Percentiles rank a stretch among this genome's conserved stretches.
Evolutionary conservation across 2,888 invertebrate genomes (phyloP).

Genomic region (Pseudococcus longispinus): DNA sequence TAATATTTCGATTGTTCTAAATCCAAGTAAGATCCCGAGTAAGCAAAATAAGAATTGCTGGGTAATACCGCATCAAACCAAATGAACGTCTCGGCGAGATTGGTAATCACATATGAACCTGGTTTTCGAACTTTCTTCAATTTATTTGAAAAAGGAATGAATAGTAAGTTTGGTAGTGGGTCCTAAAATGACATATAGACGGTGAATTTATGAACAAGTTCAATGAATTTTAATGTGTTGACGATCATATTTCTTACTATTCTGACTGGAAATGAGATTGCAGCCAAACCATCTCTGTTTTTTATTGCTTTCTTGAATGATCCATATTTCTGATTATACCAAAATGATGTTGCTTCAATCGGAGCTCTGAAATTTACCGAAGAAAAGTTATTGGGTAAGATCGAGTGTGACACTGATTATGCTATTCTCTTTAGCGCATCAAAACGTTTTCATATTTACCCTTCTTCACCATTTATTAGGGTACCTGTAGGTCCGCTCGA

Average conservation of each 20-base stretch:
- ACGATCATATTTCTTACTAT: not conserved
- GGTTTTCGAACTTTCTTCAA: not conserved
- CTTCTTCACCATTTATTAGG: not conserved
- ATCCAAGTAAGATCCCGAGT: not conserved
- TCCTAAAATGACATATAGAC: not conserved
- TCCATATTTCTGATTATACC: not conserved
- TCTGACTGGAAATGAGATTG: not conserved
- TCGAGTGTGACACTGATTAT: too few species aligned
- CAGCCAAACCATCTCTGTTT: not conserved
- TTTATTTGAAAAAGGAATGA: not conserved
- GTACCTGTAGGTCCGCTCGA: not conserved
- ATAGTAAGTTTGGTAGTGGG: not conserved
- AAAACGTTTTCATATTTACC: not conserved
- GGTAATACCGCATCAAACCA: not conserved
- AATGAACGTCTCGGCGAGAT: not conserved
- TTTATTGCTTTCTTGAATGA: not conserved
- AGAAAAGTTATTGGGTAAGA: too few species aligned
- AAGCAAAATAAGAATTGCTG: not conserved
- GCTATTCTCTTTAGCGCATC: not conserved
- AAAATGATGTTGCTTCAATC: not conserved
- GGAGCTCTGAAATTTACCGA: not conserved
- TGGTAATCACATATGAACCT: not conserved
- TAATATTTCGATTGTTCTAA: not conserved
- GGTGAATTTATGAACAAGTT: too few species aligned
- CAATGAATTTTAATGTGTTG: too few species aligned